Conservation (phyloP, 2,113 vertebrate genomes). For the Cacatua alba region DNA sequence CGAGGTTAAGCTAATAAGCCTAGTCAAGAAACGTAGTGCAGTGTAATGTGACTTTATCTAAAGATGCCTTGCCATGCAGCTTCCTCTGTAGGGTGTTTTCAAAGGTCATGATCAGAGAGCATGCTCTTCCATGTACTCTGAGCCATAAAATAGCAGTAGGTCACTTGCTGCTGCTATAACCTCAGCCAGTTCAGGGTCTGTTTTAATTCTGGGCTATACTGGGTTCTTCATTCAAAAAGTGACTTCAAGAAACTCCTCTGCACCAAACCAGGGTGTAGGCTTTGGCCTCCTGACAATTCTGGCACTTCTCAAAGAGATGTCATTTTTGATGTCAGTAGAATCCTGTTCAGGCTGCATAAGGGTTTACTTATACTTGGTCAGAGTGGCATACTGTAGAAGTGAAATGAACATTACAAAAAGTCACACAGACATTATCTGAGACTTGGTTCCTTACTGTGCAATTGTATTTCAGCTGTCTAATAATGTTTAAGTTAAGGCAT, state of each 20-base stretch:
- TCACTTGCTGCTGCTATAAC: not conserved
- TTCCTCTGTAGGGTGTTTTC: not conserved
- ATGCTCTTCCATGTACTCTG: not conserved
- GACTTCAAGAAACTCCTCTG: not conserved
- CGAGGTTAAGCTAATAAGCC: not conserved
- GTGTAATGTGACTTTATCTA: not conserved
- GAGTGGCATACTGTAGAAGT: not conserved
- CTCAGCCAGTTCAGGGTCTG: not conserved
- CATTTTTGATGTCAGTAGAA: not conserved
- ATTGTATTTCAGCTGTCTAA: not conserved
- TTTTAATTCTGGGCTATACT: not conserved
- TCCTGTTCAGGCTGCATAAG: not conserved
- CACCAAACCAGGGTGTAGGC: not conserved
- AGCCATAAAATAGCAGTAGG: not conserved
- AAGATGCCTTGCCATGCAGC: not conserved
- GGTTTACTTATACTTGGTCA: not conserved
- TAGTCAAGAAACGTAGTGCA: not conserved
- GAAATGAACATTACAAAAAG: not conserved
- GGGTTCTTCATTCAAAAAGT: not conserved
- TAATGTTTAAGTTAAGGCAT: not conserved
- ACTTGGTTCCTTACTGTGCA: not conserved
- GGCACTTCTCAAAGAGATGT: not conserved
- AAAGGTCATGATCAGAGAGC: not conserved
- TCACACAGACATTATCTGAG: not conserved
- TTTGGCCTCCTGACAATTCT: not conserved